These are phyloP conservation scores for Eulemur rubriventer DNA, from an alignment of 2,797 vertebrate genomes.

Conservation along the genomic window DNA sequence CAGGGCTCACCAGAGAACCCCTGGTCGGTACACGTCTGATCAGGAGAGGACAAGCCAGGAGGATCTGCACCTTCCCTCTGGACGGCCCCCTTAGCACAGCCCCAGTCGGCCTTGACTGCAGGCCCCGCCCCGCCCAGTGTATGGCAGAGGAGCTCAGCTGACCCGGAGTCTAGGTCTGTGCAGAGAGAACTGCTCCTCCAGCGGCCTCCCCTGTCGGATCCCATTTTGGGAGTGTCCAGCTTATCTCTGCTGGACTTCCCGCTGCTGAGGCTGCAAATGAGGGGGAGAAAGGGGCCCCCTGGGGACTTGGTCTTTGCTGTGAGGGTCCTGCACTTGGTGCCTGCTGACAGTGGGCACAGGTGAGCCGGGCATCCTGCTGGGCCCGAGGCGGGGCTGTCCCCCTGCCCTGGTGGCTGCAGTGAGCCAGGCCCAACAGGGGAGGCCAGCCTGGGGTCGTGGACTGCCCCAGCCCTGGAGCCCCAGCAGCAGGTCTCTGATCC, in stretches of 20 bases:
- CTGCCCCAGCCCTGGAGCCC: too few species aligned
- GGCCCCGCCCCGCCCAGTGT: fast-evolving
- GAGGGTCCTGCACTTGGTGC: not conserved
- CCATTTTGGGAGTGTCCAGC: not conserved
- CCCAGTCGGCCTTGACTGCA: not conserved
- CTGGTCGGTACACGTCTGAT: not conserved
- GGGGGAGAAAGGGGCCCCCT: not conserved
- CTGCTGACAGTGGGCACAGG: fast-evolving
- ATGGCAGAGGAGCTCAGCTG: not conserved
- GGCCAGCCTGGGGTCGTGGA: not conserved
- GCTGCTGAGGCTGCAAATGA: not conserved
- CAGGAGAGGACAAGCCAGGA: not conserved
- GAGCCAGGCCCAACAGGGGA: fast-evolving
- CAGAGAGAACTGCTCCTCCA: not conserved
- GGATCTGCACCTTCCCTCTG: not conserved
- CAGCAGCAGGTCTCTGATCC: not conserved
- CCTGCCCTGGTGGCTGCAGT: not conserved
- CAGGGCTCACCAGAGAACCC: not conserved
- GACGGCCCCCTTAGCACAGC: not conserved
- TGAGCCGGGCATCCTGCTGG: not conserved
- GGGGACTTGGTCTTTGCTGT: not conserved
- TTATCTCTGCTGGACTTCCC: not conserved
- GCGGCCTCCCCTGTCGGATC: not conserved
- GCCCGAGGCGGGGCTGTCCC: too few species aligned
- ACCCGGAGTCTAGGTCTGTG: not conserved